Percentiles rank a stretch among this genome's conserved stretches.
phyloP scores from a whole-genome alignment of 2,797 vertebrate genomes.

The Ctenopoma kingsleyae region DNA sequence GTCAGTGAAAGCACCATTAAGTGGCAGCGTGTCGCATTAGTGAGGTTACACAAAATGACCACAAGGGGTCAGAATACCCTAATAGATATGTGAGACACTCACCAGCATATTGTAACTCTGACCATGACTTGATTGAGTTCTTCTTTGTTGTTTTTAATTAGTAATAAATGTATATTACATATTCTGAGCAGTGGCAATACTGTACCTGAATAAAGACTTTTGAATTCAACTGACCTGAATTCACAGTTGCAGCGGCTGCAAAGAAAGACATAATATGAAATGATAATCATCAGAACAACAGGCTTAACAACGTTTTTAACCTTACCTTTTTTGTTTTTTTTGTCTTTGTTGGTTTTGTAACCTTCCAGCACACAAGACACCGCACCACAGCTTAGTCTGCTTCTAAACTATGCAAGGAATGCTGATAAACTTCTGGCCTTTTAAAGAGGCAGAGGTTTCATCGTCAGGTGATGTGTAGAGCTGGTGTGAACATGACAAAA shows the following conservation, averaged over 20 bases:
- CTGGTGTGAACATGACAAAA: neutral
- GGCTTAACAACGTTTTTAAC: conserved; percentile 57
- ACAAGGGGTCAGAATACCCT: conserved; percentile 48
- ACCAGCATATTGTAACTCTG: conserved; percentile 3
- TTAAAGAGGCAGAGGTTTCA: conserved; percentile 49
- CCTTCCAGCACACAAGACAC: conserved; percentile 36
- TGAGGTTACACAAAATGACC: conserved; percentile 19
- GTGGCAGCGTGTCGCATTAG: neutral
- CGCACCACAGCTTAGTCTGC: conserved; percentile 45
- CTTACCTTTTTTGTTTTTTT: neutral
- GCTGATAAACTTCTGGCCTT: conserved; percentile 79
- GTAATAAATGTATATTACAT: too few species aligned
- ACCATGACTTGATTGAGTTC: conserved; percentile 25
- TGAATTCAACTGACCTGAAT: neutral
- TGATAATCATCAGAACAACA: conserved; percentile 51
- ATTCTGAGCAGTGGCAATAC: too few species aligned
- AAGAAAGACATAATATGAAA: neutral
- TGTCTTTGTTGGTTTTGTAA: conserved; percentile 48
- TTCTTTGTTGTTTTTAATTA: too few species aligned
- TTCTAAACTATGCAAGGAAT: conserved; percentile 77
- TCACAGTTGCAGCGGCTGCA: neutral
- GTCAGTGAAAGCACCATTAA: neutral
- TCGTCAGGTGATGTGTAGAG: conserved; percentile 26
- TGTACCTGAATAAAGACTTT: too few species aligned
- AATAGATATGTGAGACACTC: conserved; percentile 10